Evolutionary conservation across 2,797 vertebrate species (phyloP), one percentile per base, ranked within the genome.

Genomic region (Enteromius radiatus): DNA sequence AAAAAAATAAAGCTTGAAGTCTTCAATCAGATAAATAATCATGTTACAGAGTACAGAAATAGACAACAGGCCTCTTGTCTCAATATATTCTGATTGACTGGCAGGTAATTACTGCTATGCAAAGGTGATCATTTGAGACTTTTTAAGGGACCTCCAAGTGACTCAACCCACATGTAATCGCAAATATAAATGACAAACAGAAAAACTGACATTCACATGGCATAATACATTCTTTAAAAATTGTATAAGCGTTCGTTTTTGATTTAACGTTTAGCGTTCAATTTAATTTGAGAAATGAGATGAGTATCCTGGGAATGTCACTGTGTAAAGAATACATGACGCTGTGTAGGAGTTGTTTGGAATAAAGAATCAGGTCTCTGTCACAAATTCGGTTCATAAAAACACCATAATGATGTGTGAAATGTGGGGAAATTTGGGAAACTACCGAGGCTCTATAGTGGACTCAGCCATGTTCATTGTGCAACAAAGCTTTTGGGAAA

Each of bases 401-500:
- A 73, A 52, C 10, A 31, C 45, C 45, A 73, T 52, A 31, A 41
- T 23, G 52, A 31, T 45, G 71, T 33, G 52, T 41, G 52, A 70
- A 21, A 69, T 56, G 31, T 56, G 33, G 64, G 64, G 19, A 80
- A 75, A 23, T 52, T n/a, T 74, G 28, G 19, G 47, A 74, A 74
- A 79, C 47, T 61, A 80, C 52, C 4, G 5, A 31, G 10, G 38
- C 28, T 61, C 67, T 61, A 47, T 47, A 61, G 23, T 45, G 52
- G 67, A 71, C 52, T 61, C 52, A 47, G 26, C 21, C n/a, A 64
- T 81, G n/a, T 71, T 47, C 28, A 38, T 49, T 63, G 41, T 63
- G 79, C 41, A 76, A 47, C 59, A 52, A 74, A 54, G 70, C 45
- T 75, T 59, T 75, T 52, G 61, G 80, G 80, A 82, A 75, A 82